Conservation (phyloP, 2,888 invertebrate genomes). For the Himalopsyche kuldschensis region DNA sequence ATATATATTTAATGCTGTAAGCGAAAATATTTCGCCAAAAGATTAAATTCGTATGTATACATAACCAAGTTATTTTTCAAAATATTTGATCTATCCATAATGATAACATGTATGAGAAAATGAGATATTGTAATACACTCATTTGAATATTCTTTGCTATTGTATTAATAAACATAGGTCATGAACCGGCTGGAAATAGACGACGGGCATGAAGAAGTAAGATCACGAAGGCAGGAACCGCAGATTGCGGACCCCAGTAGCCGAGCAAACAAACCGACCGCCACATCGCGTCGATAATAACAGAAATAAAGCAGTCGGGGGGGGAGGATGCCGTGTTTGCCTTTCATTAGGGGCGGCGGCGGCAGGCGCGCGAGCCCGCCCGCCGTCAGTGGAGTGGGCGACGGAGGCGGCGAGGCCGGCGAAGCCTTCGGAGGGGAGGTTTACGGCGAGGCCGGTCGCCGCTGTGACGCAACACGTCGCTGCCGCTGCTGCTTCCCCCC, state of each 20-base stretch:
- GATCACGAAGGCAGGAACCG: background rate
- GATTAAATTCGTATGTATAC: no score
- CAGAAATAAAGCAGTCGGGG: background rate
- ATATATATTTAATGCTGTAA: no score
- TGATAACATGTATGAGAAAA: no score
- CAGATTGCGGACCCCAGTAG: background rate
- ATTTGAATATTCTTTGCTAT: no score
- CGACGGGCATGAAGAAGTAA: background rate
- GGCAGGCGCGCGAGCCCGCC: background rate
- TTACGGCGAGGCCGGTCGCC: background rate
- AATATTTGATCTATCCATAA: no score
- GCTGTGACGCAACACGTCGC: background rate
- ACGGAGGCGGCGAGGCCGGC: background rate
- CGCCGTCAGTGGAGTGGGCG: background rate
- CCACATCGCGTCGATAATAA: background rate
- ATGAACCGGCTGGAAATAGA: background rate
- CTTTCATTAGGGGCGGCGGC: slow-evolving; percentile 7
- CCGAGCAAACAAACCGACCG: background rate
- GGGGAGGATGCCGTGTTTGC: background rate
- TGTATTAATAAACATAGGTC: background rate
- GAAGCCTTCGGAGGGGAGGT: background rate
- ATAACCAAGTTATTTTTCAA: no score
- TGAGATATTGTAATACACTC: no score
- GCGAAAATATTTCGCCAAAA: no score
- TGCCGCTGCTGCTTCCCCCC: background rate